A percentile compares a stretch with the other conserved stretches of the same genome.
Conservation (phyloP, 2,113 vertebrate species). For the Anarhynchus alexandrinus region DNA sequence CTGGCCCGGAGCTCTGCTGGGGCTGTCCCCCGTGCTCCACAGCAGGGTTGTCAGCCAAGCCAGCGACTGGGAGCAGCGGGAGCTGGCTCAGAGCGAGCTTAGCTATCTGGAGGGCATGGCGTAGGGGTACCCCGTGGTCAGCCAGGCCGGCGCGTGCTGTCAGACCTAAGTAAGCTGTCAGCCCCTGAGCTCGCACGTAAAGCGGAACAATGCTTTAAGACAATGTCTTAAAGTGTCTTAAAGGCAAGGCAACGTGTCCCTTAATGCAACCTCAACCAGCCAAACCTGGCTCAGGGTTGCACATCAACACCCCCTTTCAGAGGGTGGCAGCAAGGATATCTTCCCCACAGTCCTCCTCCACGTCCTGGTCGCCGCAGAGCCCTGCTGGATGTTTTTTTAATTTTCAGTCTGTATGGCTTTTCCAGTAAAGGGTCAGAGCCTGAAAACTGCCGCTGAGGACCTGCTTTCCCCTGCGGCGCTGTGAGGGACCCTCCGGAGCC, state of each 20-base stretch:
- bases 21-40: not conserved
- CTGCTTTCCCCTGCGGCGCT: not conserved
- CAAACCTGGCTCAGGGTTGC: not conserved
- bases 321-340: not conserved
- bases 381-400: not conserved
- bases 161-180: not conserved
- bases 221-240: not conserved
- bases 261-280: not conserved
- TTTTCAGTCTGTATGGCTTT: not conserved
- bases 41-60: not conserved
- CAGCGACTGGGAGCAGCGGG: not conserved
- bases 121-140: not conserved
- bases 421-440: not conserved
- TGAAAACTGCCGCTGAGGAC: not conserved
- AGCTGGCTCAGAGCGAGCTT: not conserved
- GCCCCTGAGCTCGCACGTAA: not conserved
- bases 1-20: not conserved
- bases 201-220: not conserved
- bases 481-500: not conserved
- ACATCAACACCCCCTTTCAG: not conserved
- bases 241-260: not conserved
- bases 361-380: not conserved
- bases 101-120: not conserved
- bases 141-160: not conserved
- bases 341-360: not conserved